These are phyloP conservation scores for Thymelicus acteon DNA, from an alignment of 2,888 invertebrate species.

Conservation along the genomic window DNA sequence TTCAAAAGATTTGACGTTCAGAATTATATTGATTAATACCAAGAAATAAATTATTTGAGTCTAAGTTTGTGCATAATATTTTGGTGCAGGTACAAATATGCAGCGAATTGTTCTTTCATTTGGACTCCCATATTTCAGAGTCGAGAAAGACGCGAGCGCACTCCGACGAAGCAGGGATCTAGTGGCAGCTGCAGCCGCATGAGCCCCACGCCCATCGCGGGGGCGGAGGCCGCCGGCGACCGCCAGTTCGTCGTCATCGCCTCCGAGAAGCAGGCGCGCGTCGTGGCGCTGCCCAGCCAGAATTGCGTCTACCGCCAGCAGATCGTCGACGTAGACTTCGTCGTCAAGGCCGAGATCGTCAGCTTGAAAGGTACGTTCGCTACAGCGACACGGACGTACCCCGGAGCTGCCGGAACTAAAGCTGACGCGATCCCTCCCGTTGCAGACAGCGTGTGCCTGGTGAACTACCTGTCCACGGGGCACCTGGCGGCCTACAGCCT, in stretches of 20 bases:
- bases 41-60: too few relatives aligned
- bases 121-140: constrained; percentile 48
- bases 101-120: background rate
- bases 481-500: constrained; percentile 97
- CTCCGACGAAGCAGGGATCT: constrained; percentile 87
- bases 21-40: too few relatives aligned
- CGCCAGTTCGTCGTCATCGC: constrained; percentile 96
- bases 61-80: too few relatives aligned
- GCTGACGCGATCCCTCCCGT: constrained; percentile 31
- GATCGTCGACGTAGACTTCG: constrained; percentile 96
- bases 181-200: constrained; percentile 87
- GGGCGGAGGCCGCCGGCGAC: constrained; percentile 85
- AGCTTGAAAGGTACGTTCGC: constrained; percentile 91
- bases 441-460: constrained; percentile 96
- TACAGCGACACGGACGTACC: too few relatives aligned
- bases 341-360: constrained; percentile 96
- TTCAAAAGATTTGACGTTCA: too few relatives aligned
- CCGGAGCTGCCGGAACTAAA: too few relatives aligned
- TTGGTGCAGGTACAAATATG: too few relatives aligned
- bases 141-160: constrained; percentile 76
- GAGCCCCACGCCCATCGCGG: constrained; percentile 88
- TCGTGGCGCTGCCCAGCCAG: constrained; percentile 97
- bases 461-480: constrained; percentile 97
- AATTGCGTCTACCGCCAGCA: constrained; percentile 97
- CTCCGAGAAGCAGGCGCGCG: constrained; percentile 97